Percentiles rank a stretch among this genome's conserved stretches.
These are phyloP conservation scores for Tridacna gigas DNA, from an alignment of 2,888 invertebrate species.

Conservation along the genomic window DNA sequence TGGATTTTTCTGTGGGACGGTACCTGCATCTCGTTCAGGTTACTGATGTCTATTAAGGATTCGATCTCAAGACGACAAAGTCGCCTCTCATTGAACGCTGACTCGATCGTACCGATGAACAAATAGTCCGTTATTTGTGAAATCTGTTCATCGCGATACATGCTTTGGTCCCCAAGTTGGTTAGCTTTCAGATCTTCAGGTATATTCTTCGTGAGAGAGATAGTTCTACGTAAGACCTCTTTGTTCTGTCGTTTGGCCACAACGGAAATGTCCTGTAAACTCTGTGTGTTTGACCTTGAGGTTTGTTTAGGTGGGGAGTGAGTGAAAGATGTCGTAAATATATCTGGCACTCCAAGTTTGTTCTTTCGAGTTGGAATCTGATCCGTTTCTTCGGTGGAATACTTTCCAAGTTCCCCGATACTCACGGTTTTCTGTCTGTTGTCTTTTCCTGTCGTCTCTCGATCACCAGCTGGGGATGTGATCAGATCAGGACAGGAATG, in stretches of 20 bases:
- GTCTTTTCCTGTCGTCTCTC: conserved; percentile 1
- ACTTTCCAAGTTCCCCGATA: conserved; percentile 40
- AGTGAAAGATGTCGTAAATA: conserved; percentile 72
- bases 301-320: conserved; percentile 50
- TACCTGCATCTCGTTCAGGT: conserved; percentile 70
- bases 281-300: conserved; percentile 19
- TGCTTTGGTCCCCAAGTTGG: conserved; percentile 51
- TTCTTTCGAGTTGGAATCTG: conserved; percentile 9
- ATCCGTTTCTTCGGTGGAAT: conserved; percentile 20
- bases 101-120: conserved; percentile 85
- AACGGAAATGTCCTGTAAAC: conserved; percentile 47
- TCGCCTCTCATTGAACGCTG: conserved; percentile 84
- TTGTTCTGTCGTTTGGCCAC: conserved; percentile 26
- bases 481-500: conserved; percentile 61
- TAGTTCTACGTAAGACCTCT: conserved; percentile 36
- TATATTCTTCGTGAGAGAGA: conserved; percentile 40
- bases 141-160: conserved; percentile 67
- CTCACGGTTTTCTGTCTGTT: conserved; percentile 33
- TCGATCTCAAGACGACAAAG: conserved; percentile 85
- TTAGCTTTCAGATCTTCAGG: conserved; percentile 35
- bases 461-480: not conserved
- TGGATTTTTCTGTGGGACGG: conserved; percentile 69
- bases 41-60: conserved; percentile 85
- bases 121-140: conserved; percentile 80
- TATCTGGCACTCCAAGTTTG: conserved; percentile 63